Conservation (phyloP, 2,113 vertebrate genomes). For the Notechis scutatus region DNA sequence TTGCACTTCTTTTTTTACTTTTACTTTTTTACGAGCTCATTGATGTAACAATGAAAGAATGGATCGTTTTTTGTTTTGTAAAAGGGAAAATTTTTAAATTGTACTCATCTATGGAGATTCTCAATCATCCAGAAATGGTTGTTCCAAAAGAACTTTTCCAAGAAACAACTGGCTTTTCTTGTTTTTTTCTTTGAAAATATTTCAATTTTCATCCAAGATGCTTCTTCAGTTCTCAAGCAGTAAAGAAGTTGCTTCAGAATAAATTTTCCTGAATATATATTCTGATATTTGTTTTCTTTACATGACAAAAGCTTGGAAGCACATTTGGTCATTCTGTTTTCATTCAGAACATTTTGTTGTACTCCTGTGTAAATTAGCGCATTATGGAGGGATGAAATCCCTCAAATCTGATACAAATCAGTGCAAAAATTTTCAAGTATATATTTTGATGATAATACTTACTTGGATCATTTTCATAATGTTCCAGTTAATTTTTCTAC, state of each 20-base stretch:
- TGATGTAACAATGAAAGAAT: neutral
- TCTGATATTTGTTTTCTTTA: neutral
- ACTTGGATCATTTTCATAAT: neutral
- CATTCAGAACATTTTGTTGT: slow-evolving; percentile 1
- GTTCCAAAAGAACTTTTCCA: too few species aligned
- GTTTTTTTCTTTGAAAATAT: too few species aligned
- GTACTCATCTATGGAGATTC: neutral
- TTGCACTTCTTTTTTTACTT: neutral
- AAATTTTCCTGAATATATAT: neutral
- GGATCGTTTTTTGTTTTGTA: neutral
- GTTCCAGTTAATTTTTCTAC: neutral
- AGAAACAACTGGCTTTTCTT: too few species aligned
- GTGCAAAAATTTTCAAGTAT: neutral
- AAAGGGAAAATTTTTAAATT: neutral
- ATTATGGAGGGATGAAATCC: neutral
- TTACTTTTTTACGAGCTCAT: neutral
- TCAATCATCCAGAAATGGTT: neutral
- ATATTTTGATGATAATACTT: neutral
- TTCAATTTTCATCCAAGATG: too few species aligned
- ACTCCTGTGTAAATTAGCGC: neutral
- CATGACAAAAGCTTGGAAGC: neutral
- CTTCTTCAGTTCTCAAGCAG: neutral
- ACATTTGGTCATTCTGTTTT: neutral
- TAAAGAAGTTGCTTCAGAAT: neutral
- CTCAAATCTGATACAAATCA: neutral